Base-by-base conservation (phyloP, 37 sponge, comb jelly and placozoan genomes). In the Beroe ovata region DNA sequence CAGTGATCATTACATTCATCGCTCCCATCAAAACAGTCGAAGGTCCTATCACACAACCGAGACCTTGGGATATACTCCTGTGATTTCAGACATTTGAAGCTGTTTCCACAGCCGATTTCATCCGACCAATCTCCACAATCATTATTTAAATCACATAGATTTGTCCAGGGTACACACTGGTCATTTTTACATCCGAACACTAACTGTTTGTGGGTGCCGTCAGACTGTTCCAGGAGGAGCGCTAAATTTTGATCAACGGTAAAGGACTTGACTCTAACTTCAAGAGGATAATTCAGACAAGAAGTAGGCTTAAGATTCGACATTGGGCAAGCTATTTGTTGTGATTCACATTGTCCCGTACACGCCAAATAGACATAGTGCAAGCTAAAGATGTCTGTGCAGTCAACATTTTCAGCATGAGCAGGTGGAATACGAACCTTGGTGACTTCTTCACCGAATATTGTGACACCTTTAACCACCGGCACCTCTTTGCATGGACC, bases 111-210 rank as follows among this genome's bases (percentile, higher is more conserved):
- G 23, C 6, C 6, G 4, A 23, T n/a, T 23, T 62, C 63, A 25
- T 62, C 63, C 20, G 63, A 62, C 23, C 29, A 62, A 16, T 62
- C 63, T 20, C 63, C 63, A 25, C 63, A 62, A 62, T 62, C 63
- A 25, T 62, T 62, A 8, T 62, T 6, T 25, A 62, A 62, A 62
- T 62, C 54, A 47, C 54, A 47, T 6, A 47, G 11, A 16, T 47
- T 47, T 47, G 11, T 47, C 54, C 54, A 47, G 6, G 11, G 11
- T 16, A 47, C 11, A 47, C 54, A 47, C 54, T 47, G 54, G 54
- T 16, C 11, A 47, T 47, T 47, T 6, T 6, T 16, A 47, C 54
- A 47, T 47, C 54, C 54, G 54, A 47, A 47, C 6, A 47, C 54
- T 6, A 11, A 16, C 54, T 47, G 54, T 6, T 11, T 47, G 54